Percentiles rank a stretch among this genome's conserved stretches.
Evolutionary conservation across 2,113 vertebrate genomes (phyloP).

Genomic region (Phocoena phocoena): DNA sequence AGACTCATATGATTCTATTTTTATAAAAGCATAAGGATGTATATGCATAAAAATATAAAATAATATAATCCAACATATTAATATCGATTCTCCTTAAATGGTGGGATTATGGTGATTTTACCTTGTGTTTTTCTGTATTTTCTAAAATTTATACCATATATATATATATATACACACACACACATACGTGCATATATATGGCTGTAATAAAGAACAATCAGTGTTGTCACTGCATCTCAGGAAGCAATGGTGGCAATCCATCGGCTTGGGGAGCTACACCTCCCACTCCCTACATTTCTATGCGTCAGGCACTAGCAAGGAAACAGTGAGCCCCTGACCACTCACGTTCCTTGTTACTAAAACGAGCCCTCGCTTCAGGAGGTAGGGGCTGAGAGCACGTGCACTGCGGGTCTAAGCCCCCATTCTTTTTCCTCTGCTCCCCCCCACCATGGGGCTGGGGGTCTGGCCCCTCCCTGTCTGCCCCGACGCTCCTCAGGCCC

Average conservation of each 20-base stretch:
- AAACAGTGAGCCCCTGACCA: too few relatives aligned
- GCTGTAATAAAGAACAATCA: neutral
- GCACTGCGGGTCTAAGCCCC: neutral
- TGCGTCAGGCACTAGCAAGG: neutral
- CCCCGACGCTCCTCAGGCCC: neutral
- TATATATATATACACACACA: neutral
- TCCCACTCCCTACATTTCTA: neutral
- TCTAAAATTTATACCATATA: neutral
- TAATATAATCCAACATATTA: neutral
- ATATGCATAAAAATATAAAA: neutral
- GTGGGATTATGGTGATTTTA: neutral
- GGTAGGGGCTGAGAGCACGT: accelerated
- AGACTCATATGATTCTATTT: neutral
- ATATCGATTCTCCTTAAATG: neutral
- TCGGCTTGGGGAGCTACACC: neutral
- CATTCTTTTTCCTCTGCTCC: neutral
- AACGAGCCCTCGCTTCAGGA: accelerated
- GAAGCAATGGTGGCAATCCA: accelerated
- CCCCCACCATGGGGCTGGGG: neutral
- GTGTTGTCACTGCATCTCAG: neutral
- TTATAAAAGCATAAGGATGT: neutral
- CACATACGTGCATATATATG: neutral
- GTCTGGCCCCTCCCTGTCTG: neutral
- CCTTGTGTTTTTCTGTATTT: neutral
- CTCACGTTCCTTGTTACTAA: neutral